Evolutionary conservation across 2,888 invertebrate genomes (phyloP).

Genomic region (Calephelis perditalis): DNA sequence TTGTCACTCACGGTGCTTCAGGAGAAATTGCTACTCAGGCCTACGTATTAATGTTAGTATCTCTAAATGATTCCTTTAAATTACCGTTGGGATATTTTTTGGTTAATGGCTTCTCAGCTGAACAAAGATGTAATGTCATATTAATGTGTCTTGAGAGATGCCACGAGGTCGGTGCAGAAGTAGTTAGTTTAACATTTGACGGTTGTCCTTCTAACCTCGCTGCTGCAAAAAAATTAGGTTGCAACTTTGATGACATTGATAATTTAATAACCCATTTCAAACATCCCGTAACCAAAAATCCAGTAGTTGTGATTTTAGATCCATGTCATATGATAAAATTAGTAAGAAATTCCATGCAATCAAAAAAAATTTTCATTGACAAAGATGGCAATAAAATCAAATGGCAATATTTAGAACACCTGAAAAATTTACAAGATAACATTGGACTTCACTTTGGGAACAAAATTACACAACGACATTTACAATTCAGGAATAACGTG

Average conservation of each 20-base stretch:
- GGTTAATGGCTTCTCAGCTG: background rate
- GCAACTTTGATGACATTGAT: background rate
- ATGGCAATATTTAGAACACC: slow-evolving; percentile 1
- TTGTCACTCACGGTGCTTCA: background rate
- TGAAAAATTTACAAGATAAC: background rate
- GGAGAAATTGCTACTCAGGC: background rate
- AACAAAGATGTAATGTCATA: background rate
- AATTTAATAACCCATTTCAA: background rate
- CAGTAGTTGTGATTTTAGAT: background rate
- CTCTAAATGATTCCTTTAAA: background rate
- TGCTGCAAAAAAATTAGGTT: background rate
- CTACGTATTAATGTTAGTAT: background rate
- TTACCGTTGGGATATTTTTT: background rate
- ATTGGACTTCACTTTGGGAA: background rate
- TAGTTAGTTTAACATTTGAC: background rate
- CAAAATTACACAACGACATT: background rate
- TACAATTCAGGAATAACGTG: background rate
- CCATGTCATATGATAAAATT: background rate
- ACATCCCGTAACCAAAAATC: background rate
- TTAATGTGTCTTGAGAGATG: background rate
- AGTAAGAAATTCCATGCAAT: background rate
- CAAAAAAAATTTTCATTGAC: slow-evolving; percentile 2
- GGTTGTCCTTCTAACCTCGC: too few relatives aligned
- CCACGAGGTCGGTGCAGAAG: background rate
- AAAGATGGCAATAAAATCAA: slow-evolving; percentile 10